Base-by-base conservation (phyloP, 1,140 invertebrate species). In the Bombus picipes region DNA sequence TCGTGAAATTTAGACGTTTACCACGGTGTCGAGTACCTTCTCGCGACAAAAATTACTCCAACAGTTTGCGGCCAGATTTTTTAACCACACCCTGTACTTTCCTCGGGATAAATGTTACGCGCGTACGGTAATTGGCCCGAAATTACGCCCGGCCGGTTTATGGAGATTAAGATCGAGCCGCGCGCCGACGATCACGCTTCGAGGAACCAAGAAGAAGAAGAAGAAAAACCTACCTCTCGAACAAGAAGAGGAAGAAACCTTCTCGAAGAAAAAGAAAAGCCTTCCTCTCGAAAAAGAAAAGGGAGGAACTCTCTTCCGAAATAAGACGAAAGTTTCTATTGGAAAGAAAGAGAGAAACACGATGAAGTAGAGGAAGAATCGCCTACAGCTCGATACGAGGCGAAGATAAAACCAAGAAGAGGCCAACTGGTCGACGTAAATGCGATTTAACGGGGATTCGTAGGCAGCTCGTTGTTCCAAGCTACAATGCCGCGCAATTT, bases 81-180 rank as follows among this genome's bases (percentile, higher is more conserved):
- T 74, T 32, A 9, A 43, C 72, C 41, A 66, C 59, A 75, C 71
- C 81, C 57, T 39, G 41, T 74, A 82, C 25, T 82, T 66, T 73
- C 53, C 22, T 13, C 3, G 39, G 53, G 41, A 47, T 75, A 82
- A 65, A 74, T n/a, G 71, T 75, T 82, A 47, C 81, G 47, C 81
- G 41, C 41, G 57, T 32, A 5, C 12, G 32, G 32, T 83, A 83
- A 83, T 83, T 76, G 81, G 59, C 41, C 59, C 41, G 59, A 76
- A 83, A 83, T 83, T 75, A 83, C 59, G 32, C 34, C 41, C 12
- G 41, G 13, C 25, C 59, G 41, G 39, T 32, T 82, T 74, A 75
- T 62, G 81, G 71, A 66, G 81, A 83, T 83, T 74, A 76, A 75
- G 81, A 76, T 83, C 71, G 71, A 41, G 32, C 41, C n/a, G 77